A percentile compares a stretch with the other conserved stretches of the same genome.
Evolutionary conservation across 1,140 invertebrate genomes (phyloP).

Genomic region (Coboldia fuscipes): DNA sequence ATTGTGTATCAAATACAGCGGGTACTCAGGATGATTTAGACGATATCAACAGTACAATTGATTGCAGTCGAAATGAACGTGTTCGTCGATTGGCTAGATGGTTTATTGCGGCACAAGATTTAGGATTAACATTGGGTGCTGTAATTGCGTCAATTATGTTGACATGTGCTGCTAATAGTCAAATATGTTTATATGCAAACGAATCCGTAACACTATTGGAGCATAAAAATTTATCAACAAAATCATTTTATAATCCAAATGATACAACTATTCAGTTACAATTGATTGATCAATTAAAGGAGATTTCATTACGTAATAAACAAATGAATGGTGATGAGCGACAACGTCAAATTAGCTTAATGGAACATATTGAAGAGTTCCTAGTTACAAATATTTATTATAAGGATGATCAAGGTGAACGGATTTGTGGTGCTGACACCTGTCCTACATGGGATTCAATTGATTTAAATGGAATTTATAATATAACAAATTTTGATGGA

Average conservation of each 20-base stretch:
- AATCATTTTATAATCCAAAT: no score
- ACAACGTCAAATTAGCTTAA: no score
- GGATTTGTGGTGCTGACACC: slow-evolving; percentile 28
- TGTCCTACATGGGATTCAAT: slow-evolving; percentile 19
- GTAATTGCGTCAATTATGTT: slow-evolving; percentile 24
- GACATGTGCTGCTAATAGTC: slow-evolving; percentile 18
- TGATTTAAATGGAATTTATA: slow-evolving; percentile 2
- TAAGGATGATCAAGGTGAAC: slow-evolving; percentile 22
- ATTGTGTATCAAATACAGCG: slow-evolving; percentile 7
- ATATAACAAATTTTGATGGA: slow-evolving; percentile 3
- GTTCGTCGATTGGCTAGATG: slow-evolving; percentile 16
- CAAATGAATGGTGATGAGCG: no score
- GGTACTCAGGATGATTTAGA: slow-evolving; percentile 21
- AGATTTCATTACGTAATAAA: no score
- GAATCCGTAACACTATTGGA: no score
- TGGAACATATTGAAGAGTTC: background rate
- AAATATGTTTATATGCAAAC: slow-evolving; percentile 11
- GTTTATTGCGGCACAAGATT: slow-evolving; percentile 27
- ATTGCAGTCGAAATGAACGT: slow-evolving; percentile 21
- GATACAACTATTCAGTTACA: no score
- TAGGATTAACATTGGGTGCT: slow-evolving; percentile 28
- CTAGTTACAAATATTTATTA: slow-evolving; percentile 20
- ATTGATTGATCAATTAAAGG: no score
- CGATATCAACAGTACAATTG: slow-evolving; percentile 21
- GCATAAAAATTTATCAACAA: no score